phyloP scores from a whole-genome alignment of 2,797 vertebrate species.

The Cirrhinus mrigala region DNA sequence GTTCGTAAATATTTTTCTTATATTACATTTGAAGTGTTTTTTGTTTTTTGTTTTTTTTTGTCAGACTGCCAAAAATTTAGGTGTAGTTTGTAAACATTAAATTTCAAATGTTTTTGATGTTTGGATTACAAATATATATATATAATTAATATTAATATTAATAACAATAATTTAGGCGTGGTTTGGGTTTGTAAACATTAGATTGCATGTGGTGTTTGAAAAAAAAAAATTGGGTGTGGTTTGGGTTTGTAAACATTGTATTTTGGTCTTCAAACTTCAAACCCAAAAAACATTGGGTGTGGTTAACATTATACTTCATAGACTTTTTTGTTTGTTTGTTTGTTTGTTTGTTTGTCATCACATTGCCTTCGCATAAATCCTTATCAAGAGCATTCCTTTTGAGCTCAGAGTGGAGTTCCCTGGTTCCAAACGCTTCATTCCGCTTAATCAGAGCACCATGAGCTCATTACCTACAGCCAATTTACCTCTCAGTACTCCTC shows the following conservation, averaged over 20 bases:
- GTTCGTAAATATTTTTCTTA: too few species aligned
- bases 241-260: not conserved
- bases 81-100: too few species aligned
- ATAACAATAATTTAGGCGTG: too few species aligned
- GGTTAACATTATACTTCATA: not conserved
- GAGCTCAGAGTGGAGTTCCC: constrained; percentile 58
- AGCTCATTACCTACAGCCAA: constrained; percentile 63
- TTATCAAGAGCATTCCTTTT: constrained; percentile 54
- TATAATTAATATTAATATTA: too few species aligned
- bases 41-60: too few species aligned
- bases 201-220: not conserved
- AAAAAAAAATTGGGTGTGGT: not conserved
- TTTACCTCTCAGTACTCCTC: constrained; percentile 37
- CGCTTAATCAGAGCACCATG: constrained; percentile 60
- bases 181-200: not conserved
- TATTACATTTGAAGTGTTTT: too few species aligned
- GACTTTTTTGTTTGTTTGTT: not conserved
- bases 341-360: too few species aligned
- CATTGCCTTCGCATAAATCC: constrained; percentile 51
- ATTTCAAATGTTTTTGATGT: too few species aligned
- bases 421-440: constrained; percentile 49
- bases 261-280: too few species aligned
- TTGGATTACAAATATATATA: too few species aligned
- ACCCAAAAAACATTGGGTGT: not conserved
- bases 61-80: too few species aligned